These are phyloP conservation scores for Eleutherodactylus coqui DNA, from an alignment of 2,797 vertebrate species.

Conservation along the genomic window DNA sequence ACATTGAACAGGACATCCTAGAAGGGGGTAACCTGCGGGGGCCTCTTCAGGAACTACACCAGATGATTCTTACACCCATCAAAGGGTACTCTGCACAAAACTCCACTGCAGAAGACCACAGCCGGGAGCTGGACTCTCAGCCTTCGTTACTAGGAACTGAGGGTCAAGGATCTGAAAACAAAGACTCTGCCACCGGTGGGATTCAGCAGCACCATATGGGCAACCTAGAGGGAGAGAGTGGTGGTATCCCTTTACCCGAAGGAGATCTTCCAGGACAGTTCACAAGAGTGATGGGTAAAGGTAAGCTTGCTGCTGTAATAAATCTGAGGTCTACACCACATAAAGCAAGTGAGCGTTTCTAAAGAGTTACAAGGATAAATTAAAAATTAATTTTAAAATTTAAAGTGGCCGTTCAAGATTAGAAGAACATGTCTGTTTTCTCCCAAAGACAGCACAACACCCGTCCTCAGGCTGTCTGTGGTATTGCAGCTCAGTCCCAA, in stretches of 20 bases:
- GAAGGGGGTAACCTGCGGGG: constrained; percentile 90
- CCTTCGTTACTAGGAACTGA: constrained; percentile 78
- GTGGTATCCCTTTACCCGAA: constrained; percentile 81
- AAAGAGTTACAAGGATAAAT: no score
- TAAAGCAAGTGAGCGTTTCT: background rate
- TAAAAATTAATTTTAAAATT: no score
- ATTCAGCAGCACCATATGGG: constrained; percentile 82
- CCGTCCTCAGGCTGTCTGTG: no score
- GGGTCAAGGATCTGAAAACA: constrained; percentile 71
- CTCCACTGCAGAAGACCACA: constrained; percentile 75
- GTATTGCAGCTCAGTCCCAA: background rate
- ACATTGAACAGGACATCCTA: constrained; percentile 86
- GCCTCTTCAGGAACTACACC: constrained; percentile 94
- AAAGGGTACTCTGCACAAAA: constrained; percentile 82
- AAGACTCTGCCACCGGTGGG: constrained; percentile 74
- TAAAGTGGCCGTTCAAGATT: no score
- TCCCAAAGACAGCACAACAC: no score
- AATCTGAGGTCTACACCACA: background rate
- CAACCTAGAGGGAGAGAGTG: constrained; percentile 86
- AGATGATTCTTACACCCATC: constrained; percentile 97
- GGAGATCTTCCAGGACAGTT: constrained; percentile 95
- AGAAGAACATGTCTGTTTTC: no score
- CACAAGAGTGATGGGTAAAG: constrained; percentile 98
- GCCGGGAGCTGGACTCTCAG: constrained; percentile 73
- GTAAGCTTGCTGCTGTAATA: constrained; percentile 70